Conservation (phyloP, 2,888 invertebrate genomes). For the Branchipolynoe longqiensis region DNA sequence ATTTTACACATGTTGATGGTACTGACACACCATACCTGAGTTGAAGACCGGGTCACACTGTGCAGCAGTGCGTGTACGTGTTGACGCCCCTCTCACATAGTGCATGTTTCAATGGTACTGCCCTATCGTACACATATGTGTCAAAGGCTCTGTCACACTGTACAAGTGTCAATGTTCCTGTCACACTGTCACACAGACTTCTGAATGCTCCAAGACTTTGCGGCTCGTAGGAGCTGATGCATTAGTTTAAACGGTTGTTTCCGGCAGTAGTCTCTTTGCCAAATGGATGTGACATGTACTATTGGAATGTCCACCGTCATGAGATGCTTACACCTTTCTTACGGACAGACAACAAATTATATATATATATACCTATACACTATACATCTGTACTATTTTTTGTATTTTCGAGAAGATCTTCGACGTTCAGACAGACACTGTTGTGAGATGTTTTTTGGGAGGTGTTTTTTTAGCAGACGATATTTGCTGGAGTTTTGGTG, state of each 20-base stretch:
- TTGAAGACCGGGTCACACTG: too few relatives aligned
- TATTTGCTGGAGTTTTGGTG: not conserved
- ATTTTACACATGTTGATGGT: too few relatives aligned
- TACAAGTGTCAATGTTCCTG: not conserved
- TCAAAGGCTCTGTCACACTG: too few relatives aligned
- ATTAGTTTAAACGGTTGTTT: constrained; percentile 36
- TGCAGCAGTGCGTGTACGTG: too few relatives aligned
- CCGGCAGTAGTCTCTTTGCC: constrained; percentile 38
- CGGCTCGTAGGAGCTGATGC: constrained; percentile 19
- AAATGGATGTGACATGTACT: constrained; percentile 37
- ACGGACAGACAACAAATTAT: constrained; percentile 18
- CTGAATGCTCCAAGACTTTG: constrained; percentile 45
- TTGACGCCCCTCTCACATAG: too few relatives aligned
- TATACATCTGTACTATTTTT: constrained; percentile 4
- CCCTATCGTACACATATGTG: too few relatives aligned
- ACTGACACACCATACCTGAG: too few relatives aligned
- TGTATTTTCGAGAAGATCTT: constrained; percentile 46
- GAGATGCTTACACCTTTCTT: constrained; percentile 9
- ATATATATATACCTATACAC: constrained; percentile 14
- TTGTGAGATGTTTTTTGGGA: not conserved
- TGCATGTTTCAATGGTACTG: too few relatives aligned
- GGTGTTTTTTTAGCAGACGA: not conserved
- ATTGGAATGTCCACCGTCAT: constrained; percentile 43
- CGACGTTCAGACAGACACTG: constrained; percentile 33
- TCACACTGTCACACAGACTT: constrained; percentile 25